A percentile compares a stretch with the other conserved stretches of the same genome.
Conservation (phyloP, 1,140 invertebrate genomes). For the Callitettix versicolor region DNA sequence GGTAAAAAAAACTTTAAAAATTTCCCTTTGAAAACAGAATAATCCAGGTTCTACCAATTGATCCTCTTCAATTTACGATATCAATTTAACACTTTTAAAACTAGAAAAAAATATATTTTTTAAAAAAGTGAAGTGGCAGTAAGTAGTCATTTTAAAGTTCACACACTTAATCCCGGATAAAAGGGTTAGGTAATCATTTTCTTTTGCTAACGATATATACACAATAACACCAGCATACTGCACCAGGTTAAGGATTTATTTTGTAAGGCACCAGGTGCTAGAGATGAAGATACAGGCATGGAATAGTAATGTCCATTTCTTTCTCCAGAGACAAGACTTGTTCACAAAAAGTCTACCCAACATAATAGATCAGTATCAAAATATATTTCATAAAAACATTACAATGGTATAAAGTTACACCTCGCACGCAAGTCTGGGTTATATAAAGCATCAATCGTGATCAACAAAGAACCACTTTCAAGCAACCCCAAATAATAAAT, state of each 20-base stretch:
- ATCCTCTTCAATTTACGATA: no score
- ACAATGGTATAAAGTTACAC: constrained; percentile 12
- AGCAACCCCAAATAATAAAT: constrained; percentile 12
- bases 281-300: constrained; percentile 7
- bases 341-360: constrained; percentile 11
- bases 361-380: constrained; percentile 14
- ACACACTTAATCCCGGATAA: no score
- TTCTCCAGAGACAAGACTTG: not conserved
- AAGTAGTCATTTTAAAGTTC: no score
- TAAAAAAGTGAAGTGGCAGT: no score
- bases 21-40: no score
- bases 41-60: no score
- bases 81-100: no score
- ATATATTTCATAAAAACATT: constrained; percentile 16
- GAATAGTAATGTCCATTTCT: not conserved
- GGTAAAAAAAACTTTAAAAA: no score
- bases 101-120: no score
- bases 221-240: not conserved
- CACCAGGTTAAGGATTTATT: not conserved
- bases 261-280: constrained; percentile 8
- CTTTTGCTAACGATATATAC: no score
- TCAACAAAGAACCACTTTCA: no score
- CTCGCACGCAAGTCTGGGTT: constrained; percentile 5
- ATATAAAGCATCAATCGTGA: not conserved
- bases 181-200: no score